These are phyloP conservation scores for Acanthacorydalis orientalis DNA, from an alignment of 2,888 invertebrate genomes.

Conservation along the genomic window DNA sequence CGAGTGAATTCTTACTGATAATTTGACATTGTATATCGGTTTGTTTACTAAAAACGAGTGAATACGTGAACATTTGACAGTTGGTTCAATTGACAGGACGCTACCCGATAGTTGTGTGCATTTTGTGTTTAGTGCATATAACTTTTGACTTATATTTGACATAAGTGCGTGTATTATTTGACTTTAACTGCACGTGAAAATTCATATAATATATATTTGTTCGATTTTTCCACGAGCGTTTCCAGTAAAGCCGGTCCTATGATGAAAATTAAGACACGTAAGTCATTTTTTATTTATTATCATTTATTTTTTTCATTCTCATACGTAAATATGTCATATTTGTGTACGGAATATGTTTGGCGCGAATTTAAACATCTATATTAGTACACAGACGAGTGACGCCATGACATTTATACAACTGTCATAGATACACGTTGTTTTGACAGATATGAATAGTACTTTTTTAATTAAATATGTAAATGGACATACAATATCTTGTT, in stretches of 20 bases:
- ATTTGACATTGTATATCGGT: not conserved
- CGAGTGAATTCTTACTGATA: no score
- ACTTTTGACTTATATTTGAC: not conserved
- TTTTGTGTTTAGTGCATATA: not conserved
- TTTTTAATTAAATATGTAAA: not conserved
- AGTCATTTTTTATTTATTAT: not conserved
- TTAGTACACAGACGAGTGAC: not conserved
- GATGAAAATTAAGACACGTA: not conserved
- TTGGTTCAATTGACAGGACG: not conserved
- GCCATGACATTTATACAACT: not conserved
- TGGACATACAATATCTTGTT: no score
- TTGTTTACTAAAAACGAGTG: not conserved
- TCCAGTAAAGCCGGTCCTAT: not conserved
- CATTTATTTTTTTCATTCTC: not conserved
- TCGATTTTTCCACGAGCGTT: not conserved
- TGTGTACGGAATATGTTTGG: no score
- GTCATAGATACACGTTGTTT: not conserved
- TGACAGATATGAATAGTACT: not conserved
- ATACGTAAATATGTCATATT: no score
- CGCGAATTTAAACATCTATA: no score
- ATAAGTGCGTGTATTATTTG: not conserved
- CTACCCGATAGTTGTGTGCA: not conserved
- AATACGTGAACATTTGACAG: conserved; percentile 1
- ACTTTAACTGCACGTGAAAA: not conserved
- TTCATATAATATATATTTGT: not conserved